phyloP scores from a whole-genome alignment of 2,888 invertebrate species.

The Archips crataeganus region DNA sequence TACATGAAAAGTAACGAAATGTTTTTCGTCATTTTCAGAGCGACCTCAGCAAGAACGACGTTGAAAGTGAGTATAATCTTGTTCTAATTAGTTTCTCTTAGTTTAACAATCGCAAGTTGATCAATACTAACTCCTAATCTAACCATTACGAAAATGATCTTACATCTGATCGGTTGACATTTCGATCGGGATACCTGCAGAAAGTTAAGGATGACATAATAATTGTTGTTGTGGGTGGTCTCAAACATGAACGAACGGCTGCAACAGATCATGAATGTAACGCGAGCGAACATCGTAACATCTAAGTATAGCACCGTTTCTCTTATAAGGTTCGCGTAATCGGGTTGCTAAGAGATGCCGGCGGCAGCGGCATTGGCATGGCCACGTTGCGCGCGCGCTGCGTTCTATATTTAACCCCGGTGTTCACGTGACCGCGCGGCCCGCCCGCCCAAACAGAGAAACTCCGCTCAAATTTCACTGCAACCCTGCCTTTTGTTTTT shows the following conservation, averaged over 20 bases:
- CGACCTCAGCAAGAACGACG: conserved; percentile 94
- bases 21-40: conserved; percentile 89
- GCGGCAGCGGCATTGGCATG: conserved; percentile 66
- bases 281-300: conserved; percentile 58
- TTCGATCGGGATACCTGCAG: neutral
- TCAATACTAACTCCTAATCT: neutral
- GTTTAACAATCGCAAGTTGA: neutral
- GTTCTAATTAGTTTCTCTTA: conserved; percentile 18
- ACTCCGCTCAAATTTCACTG: conserved; percentile 82
- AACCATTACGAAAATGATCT: neutral
- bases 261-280: conserved; percentile 55
- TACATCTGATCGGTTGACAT: neutral
- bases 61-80: conserved; percentile 92
- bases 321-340: conserved; percentile 82
- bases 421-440: conserved; percentile 78
- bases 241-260: conserved; percentile 6
- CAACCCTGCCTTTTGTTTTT: conserved; percentile 59
- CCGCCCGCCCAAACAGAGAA: conserved; percentile 85
- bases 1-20: conserved; percentile 74
- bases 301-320: conserved; percentile 79
- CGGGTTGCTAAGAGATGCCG: conserved; percentile 73
- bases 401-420: conserved; percentile 78
- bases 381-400: conserved; percentile 74
- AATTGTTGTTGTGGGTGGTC: neutral
- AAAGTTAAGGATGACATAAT: neutral